phyloP scores from a whole-genome alignment of 2,888 invertebrate genomes.

The Piscicola geometra region DNA sequence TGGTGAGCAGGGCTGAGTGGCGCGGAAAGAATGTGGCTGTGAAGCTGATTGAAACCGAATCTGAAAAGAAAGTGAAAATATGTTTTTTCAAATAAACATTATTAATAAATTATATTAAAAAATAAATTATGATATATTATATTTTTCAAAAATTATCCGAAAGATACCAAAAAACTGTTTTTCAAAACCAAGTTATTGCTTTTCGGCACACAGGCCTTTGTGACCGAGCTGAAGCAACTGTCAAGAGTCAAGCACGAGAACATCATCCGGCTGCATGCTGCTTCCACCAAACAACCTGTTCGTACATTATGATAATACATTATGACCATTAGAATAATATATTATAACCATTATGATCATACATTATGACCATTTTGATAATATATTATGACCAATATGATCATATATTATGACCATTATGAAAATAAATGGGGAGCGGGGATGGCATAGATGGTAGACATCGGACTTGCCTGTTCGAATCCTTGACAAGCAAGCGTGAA shows the following conservation, averaged over 20 bases:
- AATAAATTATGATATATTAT: too few species aligned
- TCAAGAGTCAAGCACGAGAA: conserved; percentile 87
- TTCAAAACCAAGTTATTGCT: too few species aligned
- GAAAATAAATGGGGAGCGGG: too few species aligned
- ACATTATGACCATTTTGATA: conserved; percentile 2
- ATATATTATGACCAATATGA: background rate
- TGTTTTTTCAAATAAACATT: too few species aligned
- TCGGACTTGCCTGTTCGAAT: too few species aligned
- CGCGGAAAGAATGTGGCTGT: conserved; percentile 80
- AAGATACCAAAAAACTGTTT: too few species aligned
- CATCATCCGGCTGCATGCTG: conserved; percentile 86
- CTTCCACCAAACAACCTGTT: conserved; percentile 67
- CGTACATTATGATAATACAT: conserved; percentile 15
- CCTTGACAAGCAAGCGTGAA: too few species aligned
- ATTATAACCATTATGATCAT: background rate
- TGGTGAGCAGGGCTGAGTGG: conserved; percentile 85
- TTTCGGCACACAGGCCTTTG: conserved; percentile 62
- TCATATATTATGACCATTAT: background rate
- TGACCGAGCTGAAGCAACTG: conserved; percentile 77
- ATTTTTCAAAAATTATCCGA: too few species aligned
- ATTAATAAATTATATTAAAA: too few species aligned
- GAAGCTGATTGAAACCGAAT: conserved; percentile 84
- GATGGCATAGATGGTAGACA: too few species aligned
- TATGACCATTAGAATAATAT: background rate
- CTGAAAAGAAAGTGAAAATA: conserved; percentile 70